Evolutionary conservation across 2,797 vertebrate genomes (phyloP), one percentile per base, ranked within the genome.

Genomic region (Rhinella marina): DNA sequence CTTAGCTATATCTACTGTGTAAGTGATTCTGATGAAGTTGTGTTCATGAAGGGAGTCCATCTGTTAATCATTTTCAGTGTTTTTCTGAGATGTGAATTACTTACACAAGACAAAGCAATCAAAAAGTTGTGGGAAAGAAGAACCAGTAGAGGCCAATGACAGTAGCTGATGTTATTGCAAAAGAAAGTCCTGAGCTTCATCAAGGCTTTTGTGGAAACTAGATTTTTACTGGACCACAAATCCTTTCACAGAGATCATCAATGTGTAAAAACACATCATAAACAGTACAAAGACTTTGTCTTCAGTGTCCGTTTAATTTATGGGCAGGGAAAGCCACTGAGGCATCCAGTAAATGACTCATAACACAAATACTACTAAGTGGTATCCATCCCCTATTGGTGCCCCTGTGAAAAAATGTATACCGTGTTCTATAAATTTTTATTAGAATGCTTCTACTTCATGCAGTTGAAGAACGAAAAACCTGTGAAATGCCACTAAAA

Each of bases 101-200:
- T 73, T 56, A 78, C 75, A 86, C 78, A 83, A n/a, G 82, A 72
- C 25, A 17, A 61, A 57, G 85, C 78, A 73, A 81, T 87, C n/a
- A 81, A 73, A 75, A 66, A 50, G 64, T 81, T 72, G 16, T 81
- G 85, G 78, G 66, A 81, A 76, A 75, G 77, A 11, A 41, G 29
- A 82, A 82, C 14, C 13, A 54, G n/a, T 61, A 14, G 82, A 56
- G 57, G 52, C 17, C 7, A 56, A 19, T 57, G 82, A 84, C 66
- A 16, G 52, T 41, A 59, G 52, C 52, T 32, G 68, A 73, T 84
- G 82, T 73, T 72, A 84, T 72, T 73, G 21, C 82, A 72, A 25
- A 29, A 54, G n/a, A 32, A 72, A 72, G 62, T 70, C 54, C 68
- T 29, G 8, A 70, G 64, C 16, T 81, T 64, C 80, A 23, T 64